Conservation (phyloP, 2,797 vertebrate genomes). For the Halcyon badia region DNA sequence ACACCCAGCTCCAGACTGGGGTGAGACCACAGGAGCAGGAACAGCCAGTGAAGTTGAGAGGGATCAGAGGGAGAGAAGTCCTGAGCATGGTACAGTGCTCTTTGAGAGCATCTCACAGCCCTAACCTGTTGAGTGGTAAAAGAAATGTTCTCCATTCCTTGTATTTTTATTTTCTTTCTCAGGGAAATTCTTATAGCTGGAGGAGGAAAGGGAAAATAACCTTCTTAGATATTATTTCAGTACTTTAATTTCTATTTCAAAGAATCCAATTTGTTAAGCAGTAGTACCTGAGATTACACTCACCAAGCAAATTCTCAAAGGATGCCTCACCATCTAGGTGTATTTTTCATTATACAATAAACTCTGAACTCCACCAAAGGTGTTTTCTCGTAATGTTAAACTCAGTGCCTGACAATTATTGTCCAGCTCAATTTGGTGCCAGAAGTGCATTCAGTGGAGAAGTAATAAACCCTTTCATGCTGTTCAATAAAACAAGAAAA, state of each 20-base stretch:
- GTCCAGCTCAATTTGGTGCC: slow-evolving; percentile 32
- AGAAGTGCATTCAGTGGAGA: slow-evolving; percentile 32
- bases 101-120: background rate
- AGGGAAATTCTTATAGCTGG: background rate
- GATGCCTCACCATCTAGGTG: slow-evolving; percentile 58
- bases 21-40: background rate
- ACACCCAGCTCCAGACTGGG: rapidly evolving
- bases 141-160: background rate
- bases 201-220: slow-evolving; percentile 23
- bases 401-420: slow-evolving; percentile 21
- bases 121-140: background rate
- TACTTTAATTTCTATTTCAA: slow-evolving; percentile 49
- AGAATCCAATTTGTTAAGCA: slow-evolving; percentile 69
- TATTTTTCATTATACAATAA: slow-evolving; percentile 64
- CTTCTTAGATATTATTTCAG: slow-evolving; percentile 18
- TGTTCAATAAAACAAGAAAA: slow-evolving; percentile 71
- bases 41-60: background rate
- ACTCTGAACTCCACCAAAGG: slow-evolving; percentile 62
- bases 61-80: background rate
- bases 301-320: slow-evolving; percentile 62
- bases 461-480: slow-evolving; percentile 60
- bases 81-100: rapidly evolving
- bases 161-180: slow-evolving; percentile 22
- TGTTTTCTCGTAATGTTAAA: slow-evolving; percentile 49
- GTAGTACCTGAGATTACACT: slow-evolving; percentile 49